Evolutionary conservation across 2,113 vertebrate genomes (phyloP), one percentile per base, ranked within the genome.

Genomic region (Petromus typicus): DNA sequence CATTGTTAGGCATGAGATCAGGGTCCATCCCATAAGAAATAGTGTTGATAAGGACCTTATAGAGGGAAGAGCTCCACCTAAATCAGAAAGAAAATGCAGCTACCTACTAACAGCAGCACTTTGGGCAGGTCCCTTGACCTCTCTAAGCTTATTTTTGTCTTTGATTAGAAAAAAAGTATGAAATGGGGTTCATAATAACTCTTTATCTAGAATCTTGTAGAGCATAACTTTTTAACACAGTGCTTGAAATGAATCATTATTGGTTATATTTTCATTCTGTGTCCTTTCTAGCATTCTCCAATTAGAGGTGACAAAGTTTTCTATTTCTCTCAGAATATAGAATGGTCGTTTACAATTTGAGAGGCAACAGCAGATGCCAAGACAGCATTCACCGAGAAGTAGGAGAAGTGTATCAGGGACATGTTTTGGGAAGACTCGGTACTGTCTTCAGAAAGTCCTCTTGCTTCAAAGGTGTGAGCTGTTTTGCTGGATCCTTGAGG

Each of bases 231-330:
- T 75, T 89, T 86, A 89, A 71, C 18, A 78, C 5, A 27, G 7
- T 61, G 7, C 3, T 18, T 83, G 25, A 76, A 83, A 78, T 81
- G 16, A 85, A 80, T n/a, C 80, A 56, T 48, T 73, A 45, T 59
- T 73, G 86, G 37, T 79, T 92, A 40, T 92, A 18, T 37, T 90
- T 27, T 90, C 14, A 59, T 71, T 92, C 34, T 86, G 45, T 76
- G n/a, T 37, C 40, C 16, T 78, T 71, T 40, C 54, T 16, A 73
- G 20, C 14, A 13, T 43, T 57, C 18, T 66, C n/a, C 79, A 40
- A 32, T 67, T 56, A 17, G 7, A 69, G 0, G 5, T 54, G 12
- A 1, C 40, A 56, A 40, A 83, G 59, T 23, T 34, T 71, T 14
- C 37, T 59, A 37, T 89, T 89, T 89, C 40, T 66, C 73, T 71